A percentile compares a stretch with the other conserved stretches of the same genome.
Conservation (phyloP, 2,797 vertebrate species). For the Anabacerthia variegaticeps region DNA sequence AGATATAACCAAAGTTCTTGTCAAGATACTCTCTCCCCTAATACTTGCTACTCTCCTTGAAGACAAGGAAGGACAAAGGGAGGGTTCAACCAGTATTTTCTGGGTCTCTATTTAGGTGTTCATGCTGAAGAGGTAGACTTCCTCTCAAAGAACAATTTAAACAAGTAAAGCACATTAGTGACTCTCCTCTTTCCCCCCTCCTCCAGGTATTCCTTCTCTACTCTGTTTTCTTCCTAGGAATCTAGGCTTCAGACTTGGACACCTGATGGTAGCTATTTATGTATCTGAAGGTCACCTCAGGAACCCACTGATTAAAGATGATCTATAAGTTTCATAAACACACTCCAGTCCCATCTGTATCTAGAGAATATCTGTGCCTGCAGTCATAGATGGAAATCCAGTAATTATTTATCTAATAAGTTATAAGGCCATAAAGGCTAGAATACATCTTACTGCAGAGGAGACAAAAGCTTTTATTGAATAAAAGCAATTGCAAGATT, state of each 20-base stretch:
- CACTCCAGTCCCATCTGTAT: background rate
- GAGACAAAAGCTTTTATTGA: constrained; percentile 15
- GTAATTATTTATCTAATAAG: constrained; percentile 50
- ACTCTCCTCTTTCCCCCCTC: background rate
- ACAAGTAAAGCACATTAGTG: background rate
- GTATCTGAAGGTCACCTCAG: constrained; percentile 13
- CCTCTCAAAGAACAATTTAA: background rate
- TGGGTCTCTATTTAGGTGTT: background rate
- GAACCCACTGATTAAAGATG: constrained; percentile 9
- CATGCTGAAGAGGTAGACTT: background rate
- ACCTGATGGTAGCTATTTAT: background rate
- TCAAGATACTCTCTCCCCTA: background rate
- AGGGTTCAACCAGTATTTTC: background rate
- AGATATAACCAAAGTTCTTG: background rate
- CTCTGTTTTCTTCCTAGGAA: background rate
- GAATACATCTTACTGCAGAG: constrained; percentile 28
- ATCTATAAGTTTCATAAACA: constrained; percentile 51
- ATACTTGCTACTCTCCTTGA: background rate
- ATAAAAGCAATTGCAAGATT: constrained; percentile 19
- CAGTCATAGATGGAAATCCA: constrained; percentile 13
- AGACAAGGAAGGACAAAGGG: background rate
- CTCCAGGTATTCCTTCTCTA: background rate
- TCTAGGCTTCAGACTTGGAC: background rate
- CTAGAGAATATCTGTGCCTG: background rate
- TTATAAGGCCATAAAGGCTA: background rate